phyloP scores from a whole-genome alignment of 2,888 invertebrate species.

The Drosophila kanekoi region DNA sequence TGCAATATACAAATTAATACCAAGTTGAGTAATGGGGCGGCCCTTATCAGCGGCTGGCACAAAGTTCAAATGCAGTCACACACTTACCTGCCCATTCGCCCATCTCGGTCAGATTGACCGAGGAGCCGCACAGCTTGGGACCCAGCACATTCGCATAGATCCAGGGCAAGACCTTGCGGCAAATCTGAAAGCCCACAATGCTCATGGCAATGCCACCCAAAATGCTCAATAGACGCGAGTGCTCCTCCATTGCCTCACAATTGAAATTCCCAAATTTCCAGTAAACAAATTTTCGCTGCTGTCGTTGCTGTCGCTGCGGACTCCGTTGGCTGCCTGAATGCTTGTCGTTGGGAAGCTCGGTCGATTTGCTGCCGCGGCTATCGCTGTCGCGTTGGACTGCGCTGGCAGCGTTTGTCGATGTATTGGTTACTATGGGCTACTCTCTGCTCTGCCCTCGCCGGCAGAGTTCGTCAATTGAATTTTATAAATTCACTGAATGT shows the following conservation, averaged over 20 bases:
- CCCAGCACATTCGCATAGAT: constrained; percentile 86
- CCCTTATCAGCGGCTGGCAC: constrained; percentile 30
- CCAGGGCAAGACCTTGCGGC: constrained; percentile 84
- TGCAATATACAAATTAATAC: constrained; percentile 84
- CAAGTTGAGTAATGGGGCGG: constrained; percentile 17
- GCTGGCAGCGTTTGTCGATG: constrained; percentile 21
- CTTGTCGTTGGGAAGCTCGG: constrained; percentile 4
- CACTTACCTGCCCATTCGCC: constrained; percentile 94
- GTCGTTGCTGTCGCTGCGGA: constrained; percentile 26
- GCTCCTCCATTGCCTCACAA: constrained; percentile 61
- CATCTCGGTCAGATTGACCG: constrained; percentile 88
- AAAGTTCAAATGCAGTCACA: constrained; percentile 35
- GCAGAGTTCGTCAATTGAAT: constrained; percentile 45
- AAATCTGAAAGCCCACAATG: constrained; percentile 83
- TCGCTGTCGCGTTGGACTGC: constrained; percentile 16
- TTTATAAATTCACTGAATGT: constrained; percentile 36
- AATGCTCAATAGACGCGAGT: constrained; percentile 58
- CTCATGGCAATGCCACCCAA: constrained; percentile 75
- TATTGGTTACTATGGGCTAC: constrained; percentile 6
- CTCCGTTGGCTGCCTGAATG: constrained; percentile 44
- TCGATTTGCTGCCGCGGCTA: constrained; percentile 2
- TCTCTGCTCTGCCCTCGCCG: constrained; percentile 18
- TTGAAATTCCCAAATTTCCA: background rate
- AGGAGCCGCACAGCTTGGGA: constrained; percentile 87
- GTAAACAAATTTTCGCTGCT: constrained; percentile 1